Percentiles rank a stretch among this genome's conserved stretches.
phyloP scores from a whole-genome alignment of 2,797 vertebrate species.

The Gymnoscopelus braueri region DNA sequence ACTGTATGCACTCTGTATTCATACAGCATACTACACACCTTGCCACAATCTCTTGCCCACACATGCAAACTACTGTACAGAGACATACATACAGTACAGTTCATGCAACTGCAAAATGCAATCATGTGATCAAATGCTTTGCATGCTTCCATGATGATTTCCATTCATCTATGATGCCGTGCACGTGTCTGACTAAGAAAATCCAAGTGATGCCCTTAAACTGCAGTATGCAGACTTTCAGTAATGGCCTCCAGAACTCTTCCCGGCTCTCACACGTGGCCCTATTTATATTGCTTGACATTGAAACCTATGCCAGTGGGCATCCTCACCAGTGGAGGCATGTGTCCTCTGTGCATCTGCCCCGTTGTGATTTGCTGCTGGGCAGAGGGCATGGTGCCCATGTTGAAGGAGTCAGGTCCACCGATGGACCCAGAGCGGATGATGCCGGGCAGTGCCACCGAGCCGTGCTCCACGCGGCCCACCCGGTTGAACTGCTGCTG shows the following conservation, averaged over 20 bases:
- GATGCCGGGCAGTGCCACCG: constrained; percentile 92
- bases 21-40: neutral
- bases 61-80: neutral
- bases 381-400: constrained; percentile 94
- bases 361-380: constrained; percentile 96
- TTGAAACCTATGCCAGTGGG: neutral
- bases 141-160: neutral
- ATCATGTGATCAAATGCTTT: constrained; percentile 26
- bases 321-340: constrained; percentile 93
- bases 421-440: constrained; percentile 94
- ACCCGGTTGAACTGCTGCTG: constrained; percentile 98
- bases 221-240: constrained; percentile 29
- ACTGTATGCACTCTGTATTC: neutral
- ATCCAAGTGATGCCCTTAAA: constrained; percentile 22
- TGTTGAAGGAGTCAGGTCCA: constrained; percentile 92
- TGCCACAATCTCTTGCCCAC: constrained; percentile 10
- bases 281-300: constrained; percentile 11
- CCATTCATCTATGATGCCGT: neutral
- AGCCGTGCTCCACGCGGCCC: constrained; percentile 93
- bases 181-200: constrained; percentile 9
- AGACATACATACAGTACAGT: neutral
- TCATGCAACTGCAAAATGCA: constrained; percentile 7
- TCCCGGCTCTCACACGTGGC: constrained; percentile 9
- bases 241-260: neutral
- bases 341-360: constrained; percentile 98